Base-by-base conservation (phyloP, 2,888 invertebrate genomes). In the Parascotia fuliginaria region DNA sequence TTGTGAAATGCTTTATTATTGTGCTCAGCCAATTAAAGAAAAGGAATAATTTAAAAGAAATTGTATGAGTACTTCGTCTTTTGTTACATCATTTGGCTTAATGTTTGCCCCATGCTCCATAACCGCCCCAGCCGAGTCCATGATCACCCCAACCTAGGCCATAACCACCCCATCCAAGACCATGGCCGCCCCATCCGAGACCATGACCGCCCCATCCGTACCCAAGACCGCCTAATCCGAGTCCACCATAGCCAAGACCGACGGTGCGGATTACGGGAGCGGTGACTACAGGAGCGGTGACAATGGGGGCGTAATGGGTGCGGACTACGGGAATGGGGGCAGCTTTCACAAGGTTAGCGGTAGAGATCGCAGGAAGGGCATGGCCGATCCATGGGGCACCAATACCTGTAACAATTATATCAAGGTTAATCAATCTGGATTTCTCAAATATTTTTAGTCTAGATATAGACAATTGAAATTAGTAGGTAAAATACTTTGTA, bases 291-390 rank as follows among this genome's bases (percentile, higher is more conserved):
- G 82, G 81, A 1, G 83, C 78, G 22, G 75, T 70, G 19, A 79
- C 55, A 2, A 85, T 64, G 3, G 86, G 83, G 3, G 80, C 69
- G 9, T 78, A 73, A 0, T 77, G 75, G 5, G 85, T 82, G 37
- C 60, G 80, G 55, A 88, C 74, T 7, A 90, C 54, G 1, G 88
- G 77, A 33, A 90, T 87, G 0, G 88, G 87, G 11, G 88, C 81
- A 0, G 87, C 89, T 49, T 80, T 87, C 43, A 77, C 55, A 9
- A 88, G 22, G 69, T 82, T 87, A 6, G 85, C 83, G 24, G 82
- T 75, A 27, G 90, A 91, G 37, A 89, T 75, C 28, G 86, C 85
- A 0, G 85, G 83, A 0, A 87, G 85, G 1, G 82, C 77, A 16
- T 75, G 0, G 75, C 68, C 55, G 61, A 73, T 56, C 43, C 76